These are phyloP conservation scores for Columba livia DNA, from an alignment of 2,113 vertebrate species.

Conservation along the genomic window DNA sequence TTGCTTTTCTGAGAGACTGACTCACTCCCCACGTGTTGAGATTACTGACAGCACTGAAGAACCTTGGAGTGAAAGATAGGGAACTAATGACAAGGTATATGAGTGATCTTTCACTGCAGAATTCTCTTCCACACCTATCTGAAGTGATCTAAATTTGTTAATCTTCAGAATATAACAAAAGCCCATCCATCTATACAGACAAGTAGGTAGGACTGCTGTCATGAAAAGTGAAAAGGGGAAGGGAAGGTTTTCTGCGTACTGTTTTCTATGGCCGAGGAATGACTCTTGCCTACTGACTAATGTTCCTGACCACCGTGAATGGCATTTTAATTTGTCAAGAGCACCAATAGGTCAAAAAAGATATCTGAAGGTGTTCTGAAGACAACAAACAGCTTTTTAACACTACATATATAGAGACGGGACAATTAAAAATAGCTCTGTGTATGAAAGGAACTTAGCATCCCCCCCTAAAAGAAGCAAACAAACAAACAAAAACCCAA, in stretches of 20 bases:
- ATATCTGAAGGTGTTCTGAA: slow-evolving; percentile 54
- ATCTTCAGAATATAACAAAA: slow-evolving; percentile 24
- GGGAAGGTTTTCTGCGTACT: not conserved
- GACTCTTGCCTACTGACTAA: slow-evolving; percentile 38
- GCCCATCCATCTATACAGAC: not conserved
- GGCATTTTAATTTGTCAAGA: slow-evolving; percentile 66
- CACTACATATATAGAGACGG: not conserved
- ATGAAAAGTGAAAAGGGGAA: slow-evolving; percentile 5
- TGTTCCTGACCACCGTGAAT: slow-evolving; percentile 27
- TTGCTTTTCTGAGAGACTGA: slow-evolving; percentile 47
- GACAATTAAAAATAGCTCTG: not conserved
- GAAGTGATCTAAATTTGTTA: slow-evolving; percentile 49
- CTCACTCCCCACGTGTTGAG: slow-evolving; percentile 44
- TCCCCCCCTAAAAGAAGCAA: rapidly evolving
- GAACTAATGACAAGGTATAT: slow-evolving; percentile 44
- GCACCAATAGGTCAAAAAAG: slow-evolving; percentile 57
- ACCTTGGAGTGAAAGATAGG: slow-evolving; percentile 19
- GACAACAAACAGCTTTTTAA: not conserved
- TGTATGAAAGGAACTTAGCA: not conserved
- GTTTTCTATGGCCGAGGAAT: not conserved
- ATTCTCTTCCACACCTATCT: slow-evolving; percentile 32
- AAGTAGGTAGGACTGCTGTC: not conserved
- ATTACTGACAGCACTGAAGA: slow-evolving; percentile 49
- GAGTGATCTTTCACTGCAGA: slow-evolving; percentile 9
- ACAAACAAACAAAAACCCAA: not conserved